Evolutionary conservation across 2,888 invertebrate genomes (phyloP).

Genomic region (Perizoma affinitatum): DNA sequence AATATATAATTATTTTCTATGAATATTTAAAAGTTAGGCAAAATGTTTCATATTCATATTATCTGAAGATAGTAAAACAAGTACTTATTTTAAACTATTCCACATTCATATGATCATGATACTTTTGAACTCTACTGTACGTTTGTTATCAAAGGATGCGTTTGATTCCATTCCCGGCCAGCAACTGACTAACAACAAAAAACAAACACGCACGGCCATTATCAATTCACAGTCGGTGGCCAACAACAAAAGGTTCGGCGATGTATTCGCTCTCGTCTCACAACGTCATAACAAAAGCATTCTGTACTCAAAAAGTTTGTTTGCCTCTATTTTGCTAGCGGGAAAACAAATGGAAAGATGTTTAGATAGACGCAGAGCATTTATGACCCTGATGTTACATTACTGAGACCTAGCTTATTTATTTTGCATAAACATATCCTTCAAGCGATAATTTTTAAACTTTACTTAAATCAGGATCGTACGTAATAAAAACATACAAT

Average conservation of each 20-base stretch:
- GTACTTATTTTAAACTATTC: too few relatives aligned
- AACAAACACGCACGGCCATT: constrained; percentile 65
- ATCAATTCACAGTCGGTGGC: constrained; percentile 74
- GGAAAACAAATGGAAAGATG: constrained; percentile 18
- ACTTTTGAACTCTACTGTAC: background rate
- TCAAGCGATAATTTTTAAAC: too few relatives aligned
- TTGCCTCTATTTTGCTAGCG: constrained; percentile 35
- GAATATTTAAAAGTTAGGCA: too few relatives aligned
- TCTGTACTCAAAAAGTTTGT: constrained; percentile 54
- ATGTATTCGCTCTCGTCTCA: constrained; percentile 58
- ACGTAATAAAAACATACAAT: too few relatives aligned
- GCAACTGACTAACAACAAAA: constrained; percentile 41
- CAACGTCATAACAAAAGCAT: constrained; percentile 59
- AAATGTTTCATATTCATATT: too few relatives aligned
- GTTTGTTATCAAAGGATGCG: constrained; percentile 9
- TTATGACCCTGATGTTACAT: too few relatives aligned
- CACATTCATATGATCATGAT: too few relatives aligned
- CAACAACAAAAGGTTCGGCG: constrained; percentile 68
- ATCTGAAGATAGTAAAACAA: too few relatives aligned
- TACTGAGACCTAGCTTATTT: too few relatives aligned
- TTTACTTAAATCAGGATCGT: too few relatives aligned
- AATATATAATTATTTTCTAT: too few relatives aligned
- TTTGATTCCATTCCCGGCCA: constrained; percentile 26
- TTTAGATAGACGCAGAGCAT: background rate
- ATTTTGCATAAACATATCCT: too few relatives aligned